A percentile compares a stretch with the other conserved stretches of the same genome.
phyloP scores from a whole-genome alignment of 2,797 vertebrate species.

The Gambelia wislizenii region DNA sequence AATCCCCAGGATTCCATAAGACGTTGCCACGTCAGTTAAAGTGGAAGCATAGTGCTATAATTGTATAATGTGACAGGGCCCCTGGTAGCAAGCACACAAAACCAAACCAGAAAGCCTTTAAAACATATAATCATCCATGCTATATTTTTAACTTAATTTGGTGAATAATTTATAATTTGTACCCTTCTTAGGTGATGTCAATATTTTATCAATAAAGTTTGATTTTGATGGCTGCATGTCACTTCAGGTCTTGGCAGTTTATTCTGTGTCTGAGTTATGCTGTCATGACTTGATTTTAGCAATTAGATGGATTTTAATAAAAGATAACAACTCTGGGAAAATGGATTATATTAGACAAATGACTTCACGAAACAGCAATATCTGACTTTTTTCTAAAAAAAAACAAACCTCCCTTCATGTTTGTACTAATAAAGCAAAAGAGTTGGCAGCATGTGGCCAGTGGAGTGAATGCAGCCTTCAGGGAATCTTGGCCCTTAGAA shows the following conservation, averaged over 20 bases:
- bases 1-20: too few relatives aligned
- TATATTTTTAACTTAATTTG: background rate
- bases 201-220: background rate
- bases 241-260: constrained; percentile 51
- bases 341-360: constrained; percentile 46
- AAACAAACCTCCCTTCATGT: background rate
- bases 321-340: constrained; percentile 39
- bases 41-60: too few relatives aligned
- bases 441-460: background rate
- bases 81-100: background rate
- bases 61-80: too few relatives aligned
- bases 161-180: background rate
- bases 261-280: constrained; percentile 31
- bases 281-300: constrained; percentile 32
- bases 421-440: background rate
- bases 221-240: constrained; percentile 34
- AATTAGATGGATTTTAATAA: constrained; percentile 41
- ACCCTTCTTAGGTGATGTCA: background rate
- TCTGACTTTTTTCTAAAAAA: background rate
- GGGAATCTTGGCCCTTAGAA: background rate
- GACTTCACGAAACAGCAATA: background rate
- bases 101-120: too few relatives aligned
- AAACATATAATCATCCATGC: background rate
- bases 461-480: background rate
- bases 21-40: too few relatives aligned